Evolutionary conservation across 2,797 vertebrate genomes (phyloP).

Genomic region (Paratrypauchen microcephalus): DNA sequence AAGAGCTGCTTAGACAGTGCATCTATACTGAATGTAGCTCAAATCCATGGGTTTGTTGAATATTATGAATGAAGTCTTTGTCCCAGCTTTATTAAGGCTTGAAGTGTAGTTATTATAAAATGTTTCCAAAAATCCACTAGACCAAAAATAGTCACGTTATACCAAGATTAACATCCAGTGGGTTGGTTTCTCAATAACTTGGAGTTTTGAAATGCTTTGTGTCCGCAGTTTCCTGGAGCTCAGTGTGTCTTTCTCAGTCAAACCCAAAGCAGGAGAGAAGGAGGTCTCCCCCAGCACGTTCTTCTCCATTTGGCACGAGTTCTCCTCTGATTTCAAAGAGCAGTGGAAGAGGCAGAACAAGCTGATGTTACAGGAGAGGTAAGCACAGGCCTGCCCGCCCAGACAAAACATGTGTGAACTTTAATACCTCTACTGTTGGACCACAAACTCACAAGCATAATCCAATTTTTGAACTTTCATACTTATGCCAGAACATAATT

Average conservation of each 20-base stretch:
- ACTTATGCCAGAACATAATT: neutral
- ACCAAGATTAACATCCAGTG: constrained; percentile 58
- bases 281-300: constrained; percentile 91
- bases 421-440: neutral
- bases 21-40: too few relatives aligned
- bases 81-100: too few relatives aligned
- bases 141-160: constrained; percentile 48
- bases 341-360: constrained; percentile 97
- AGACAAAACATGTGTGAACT: constrained; percentile 3
- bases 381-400: constrained; percentile 34
- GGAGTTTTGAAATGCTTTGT: constrained; percentile 51
- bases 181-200: constrained; percentile 57
- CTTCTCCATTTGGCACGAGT: constrained; percentile 96
- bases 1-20: too few relatives aligned
- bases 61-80: too few relatives aligned
- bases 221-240: constrained; percentile 92
- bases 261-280: constrained; percentile 93
- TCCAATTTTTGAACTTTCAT: neutral
- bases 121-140: constrained; percentile 22
- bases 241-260: constrained; percentile 90
- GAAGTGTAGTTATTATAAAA: too few relatives aligned
- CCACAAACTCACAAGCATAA: neutral
- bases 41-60: constrained; percentile 6
- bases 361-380: constrained; percentile 91
- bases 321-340: constrained; percentile 98